phyloP scores from a whole-genome alignment of 1,140 invertebrate genomes.

The Rhopalosiphum maidis region DNA sequence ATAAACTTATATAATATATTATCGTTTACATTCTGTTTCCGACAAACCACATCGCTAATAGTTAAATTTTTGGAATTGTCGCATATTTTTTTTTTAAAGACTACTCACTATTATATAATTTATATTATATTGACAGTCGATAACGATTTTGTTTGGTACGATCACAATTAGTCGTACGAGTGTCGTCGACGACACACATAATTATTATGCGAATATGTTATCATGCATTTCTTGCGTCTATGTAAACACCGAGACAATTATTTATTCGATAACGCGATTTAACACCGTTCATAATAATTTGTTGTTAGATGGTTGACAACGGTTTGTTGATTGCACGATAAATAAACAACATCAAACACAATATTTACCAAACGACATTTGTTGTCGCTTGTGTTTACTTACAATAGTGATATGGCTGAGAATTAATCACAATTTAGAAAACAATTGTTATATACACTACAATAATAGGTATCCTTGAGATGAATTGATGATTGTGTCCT shows the following conservation, averaged over 20 bases:
- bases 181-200: background rate
- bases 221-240: background rate
- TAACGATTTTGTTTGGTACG: background rate
- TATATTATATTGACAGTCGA: background rate
- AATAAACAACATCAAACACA: background rate
- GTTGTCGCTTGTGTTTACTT: background rate
- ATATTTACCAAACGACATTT: background rate
- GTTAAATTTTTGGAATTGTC: background rate
- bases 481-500: no score
- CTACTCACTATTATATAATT: background rate
- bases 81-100: background rate
- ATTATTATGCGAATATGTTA: background rate
- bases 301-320: background rate
- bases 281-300: background rate
- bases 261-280: background rate
- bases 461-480: no score
- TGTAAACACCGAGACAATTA: background rate
- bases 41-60: background rate
- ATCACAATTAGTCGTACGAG: background rate
- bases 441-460: no score
- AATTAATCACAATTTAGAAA: background rate
- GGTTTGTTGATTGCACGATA: background rate
- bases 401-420: background rate
- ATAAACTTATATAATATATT: background rate
- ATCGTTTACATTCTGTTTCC: background rate